phyloP scores from a whole-genome alignment of 2,113 vertebrate species.

The Stomatorhinus ivindoensis region DNA sequence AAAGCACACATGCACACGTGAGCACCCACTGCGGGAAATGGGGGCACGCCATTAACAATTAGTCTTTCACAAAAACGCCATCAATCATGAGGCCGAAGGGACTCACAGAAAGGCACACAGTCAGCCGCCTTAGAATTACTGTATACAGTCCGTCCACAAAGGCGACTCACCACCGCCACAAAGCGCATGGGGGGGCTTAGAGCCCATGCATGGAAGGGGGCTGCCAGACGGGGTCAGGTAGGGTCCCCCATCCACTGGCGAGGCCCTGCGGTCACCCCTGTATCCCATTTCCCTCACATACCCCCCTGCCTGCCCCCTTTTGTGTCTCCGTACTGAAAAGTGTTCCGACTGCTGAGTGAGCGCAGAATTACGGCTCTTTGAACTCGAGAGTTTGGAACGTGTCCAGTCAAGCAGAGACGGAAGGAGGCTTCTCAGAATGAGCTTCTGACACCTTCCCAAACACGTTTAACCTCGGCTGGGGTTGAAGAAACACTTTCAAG shows the following conservation, averaged over 20 bases:
- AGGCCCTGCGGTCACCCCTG: not conserved
- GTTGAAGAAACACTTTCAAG: not conserved
- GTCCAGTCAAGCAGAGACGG: constrained; percentile 49
- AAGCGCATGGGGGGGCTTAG: not conserved
- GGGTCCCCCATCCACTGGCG: not conserved
- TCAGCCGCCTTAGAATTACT: not conserved
- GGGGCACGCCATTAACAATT: constrained; percentile 11
- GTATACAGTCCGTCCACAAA: not conserved
- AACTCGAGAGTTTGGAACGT: constrained; percentile 60
- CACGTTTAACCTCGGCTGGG: not conserved
- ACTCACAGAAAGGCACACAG: not conserved
- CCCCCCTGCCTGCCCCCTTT: constrained; percentile 49
- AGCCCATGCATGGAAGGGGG: not conserved
- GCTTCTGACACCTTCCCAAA: not conserved
- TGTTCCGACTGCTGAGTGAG: constrained; percentile 53
- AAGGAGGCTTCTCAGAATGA: not conserved
- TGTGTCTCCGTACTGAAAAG: constrained; percentile 43
- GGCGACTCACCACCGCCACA: not conserved
- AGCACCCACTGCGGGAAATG: not conserved
- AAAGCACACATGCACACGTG: not conserved
- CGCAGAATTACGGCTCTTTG: constrained; percentile 64
- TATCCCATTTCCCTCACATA: constrained; percentile 38
- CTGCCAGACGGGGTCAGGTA: not conserved
- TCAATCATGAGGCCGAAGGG: constrained; percentile 26
- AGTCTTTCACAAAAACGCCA: constrained; percentile 14